Evolutionary conservation across 2,797 vertebrate species (phyloP), one percentile per base, ranked within the genome.

Genomic region (Liparis tanakae): DNA sequence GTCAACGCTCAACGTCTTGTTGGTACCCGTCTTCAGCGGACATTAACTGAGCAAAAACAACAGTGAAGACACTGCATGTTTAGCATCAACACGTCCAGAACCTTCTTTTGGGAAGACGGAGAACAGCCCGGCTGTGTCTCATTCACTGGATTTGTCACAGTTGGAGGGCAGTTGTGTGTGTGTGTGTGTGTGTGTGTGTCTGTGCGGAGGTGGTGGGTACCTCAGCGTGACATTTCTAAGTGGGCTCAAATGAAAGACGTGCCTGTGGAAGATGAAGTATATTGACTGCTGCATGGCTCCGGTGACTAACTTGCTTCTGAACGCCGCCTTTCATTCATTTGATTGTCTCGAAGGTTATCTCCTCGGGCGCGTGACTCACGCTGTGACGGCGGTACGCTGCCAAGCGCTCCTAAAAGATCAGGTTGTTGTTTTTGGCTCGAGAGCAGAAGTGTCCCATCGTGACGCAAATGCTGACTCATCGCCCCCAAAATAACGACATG

Each of bases 381-480:
- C 30, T 33, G 43, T 48, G 20, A 76, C 3, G 57, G 22, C 1
- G 3, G n/a, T 1, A 1, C 41, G 25, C 37, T 53, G 69, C 65
- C 65, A 58, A 63, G 54, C 53, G 79, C 51, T 46, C 50, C 6
- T 62, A 46, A 70, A 82, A 69, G 50, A 78, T 60, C 53, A 68
- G 51, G 43, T 50, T 61, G 33, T 30, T 30, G 25, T 30, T 62
- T 74, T 74, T 39, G 63, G 63, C 66, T 67, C 55, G n/a, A 58
- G 25, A 41, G 37, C 66, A 70, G 46, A 66, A 44, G 70, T 55
- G 44, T 58, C 61, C 61, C 55, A 25, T 30, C 1, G 7, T 83
- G 84, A 88, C 67, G 75, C 78, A 84, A 41, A 66, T n/a, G 34
- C 65, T 83, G 85, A 83, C 71, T 85, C 82, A 82, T 61, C 15